A percentile compares a stretch with the other conserved stretches of the same genome.
These are phyloP conservation scores for Cyclargus thomasi DNA, from an alignment of 1,140 invertebrate species.

Conservation along the genomic window DNA sequence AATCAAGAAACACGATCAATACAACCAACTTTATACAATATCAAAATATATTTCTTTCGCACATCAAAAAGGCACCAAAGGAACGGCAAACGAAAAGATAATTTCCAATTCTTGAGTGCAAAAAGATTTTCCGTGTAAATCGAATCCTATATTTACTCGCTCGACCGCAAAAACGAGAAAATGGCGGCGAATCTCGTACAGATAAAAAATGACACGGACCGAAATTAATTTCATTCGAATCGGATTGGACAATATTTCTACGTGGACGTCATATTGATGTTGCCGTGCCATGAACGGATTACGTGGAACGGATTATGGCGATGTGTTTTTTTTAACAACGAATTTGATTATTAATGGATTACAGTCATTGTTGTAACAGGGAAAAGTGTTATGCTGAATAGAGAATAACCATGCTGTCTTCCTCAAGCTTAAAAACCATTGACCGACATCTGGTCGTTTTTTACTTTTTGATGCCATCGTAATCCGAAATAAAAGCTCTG, in stretches of 20 bases:
- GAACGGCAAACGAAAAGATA: neutral
- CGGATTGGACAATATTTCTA: neutral
- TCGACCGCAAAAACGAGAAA: neutral
- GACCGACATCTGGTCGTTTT: too few relatives aligned
- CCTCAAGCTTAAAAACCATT: too few relatives aligned
- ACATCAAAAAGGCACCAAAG: neutral
- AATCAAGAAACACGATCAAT: too few relatives aligned
- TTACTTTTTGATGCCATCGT: too few relatives aligned
- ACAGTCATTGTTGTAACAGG: too few relatives aligned
- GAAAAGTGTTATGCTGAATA: too few relatives aligned
- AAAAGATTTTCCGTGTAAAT: constrained; percentile 10
- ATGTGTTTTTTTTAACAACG: neutral
- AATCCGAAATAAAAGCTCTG: too few relatives aligned
- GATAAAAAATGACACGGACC: constrained; percentile 6
- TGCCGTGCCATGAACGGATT: neutral
- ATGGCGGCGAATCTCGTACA: neutral
- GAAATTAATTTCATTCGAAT: constrained; percentile 5
- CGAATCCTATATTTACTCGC: neutral
- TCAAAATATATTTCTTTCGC: too few relatives aligned
- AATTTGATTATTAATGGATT: too few relatives aligned
- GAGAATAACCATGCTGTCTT: too few relatives aligned
- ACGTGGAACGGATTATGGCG: neutral
- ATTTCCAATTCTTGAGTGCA: neutral
- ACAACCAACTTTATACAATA: too few relatives aligned
- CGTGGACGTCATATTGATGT: constrained; percentile 3